Evolutionary conservation across 2,113 vertebrate genomes (phyloP).

Genomic region (Megaceryle maxima): DNA sequence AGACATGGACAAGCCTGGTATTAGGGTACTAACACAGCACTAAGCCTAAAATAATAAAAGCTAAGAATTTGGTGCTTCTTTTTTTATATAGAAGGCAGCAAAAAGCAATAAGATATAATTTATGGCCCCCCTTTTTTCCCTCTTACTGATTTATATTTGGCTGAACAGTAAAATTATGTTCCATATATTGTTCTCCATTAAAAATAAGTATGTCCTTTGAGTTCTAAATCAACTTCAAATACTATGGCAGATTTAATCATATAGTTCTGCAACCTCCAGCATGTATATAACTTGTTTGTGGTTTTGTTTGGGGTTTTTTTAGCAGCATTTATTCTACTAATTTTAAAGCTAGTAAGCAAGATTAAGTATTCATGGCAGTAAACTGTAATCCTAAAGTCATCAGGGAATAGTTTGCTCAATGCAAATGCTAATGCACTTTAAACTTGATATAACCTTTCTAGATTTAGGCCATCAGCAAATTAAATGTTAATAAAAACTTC

Average conservation of each 20-base stretch:
- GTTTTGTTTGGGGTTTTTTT: background rate
- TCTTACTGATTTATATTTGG: background rate
- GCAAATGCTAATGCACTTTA: slow-evolving; percentile 25
- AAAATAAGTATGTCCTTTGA: background rate
- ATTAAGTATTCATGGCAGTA: slow-evolving; percentile 9
- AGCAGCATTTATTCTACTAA: slow-evolving; percentile 19
- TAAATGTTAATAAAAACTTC: slow-evolving; percentile 34
- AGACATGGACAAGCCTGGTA: background rate
- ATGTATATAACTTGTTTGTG: background rate
- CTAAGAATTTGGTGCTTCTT: background rate
- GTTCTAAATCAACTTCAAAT: slow-evolving; percentile 9
- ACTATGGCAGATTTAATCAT: background rate
- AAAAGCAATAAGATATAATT: background rate
- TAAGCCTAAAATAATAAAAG: background rate
- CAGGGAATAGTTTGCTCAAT: slow-evolving; percentile 13
- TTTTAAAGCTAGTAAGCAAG: slow-evolving; percentile 48
- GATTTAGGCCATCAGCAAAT: slow-evolving; percentile 26
- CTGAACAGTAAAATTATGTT: background rate
- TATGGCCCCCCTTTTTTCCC: background rate
- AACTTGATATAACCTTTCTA: slow-evolving; percentile 52
- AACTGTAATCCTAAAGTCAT: slow-evolving; percentile 44
- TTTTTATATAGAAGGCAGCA: background rate
- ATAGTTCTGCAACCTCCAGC: background rate
- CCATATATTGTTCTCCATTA: background rate
- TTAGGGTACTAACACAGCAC: background rate